phyloP scores from a whole-genome alignment of 2,888 invertebrate genomes.

The Cheilosia variabilis region DNA sequence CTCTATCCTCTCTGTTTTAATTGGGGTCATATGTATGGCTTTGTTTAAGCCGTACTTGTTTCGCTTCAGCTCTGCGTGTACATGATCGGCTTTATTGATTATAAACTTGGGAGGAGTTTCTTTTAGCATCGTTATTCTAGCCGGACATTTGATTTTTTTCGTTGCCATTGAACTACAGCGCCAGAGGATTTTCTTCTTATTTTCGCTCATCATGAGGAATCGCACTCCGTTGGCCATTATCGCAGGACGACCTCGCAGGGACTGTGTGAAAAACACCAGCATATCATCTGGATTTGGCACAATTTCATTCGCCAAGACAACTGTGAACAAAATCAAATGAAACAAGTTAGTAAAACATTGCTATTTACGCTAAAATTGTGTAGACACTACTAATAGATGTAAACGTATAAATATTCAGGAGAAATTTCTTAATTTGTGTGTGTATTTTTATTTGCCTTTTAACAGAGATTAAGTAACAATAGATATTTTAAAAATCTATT shows the following conservation, averaged over 20 bases:
- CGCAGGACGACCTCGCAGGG: conserved; percentile 83
- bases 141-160: conserved; percentile 83
- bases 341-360: conserved; percentile 49
- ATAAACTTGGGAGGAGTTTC: conserved; percentile 83
- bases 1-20: conserved; percentile 78
- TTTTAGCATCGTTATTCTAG: conserved; percentile 83
- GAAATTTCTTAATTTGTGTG: conserved; percentile 28
- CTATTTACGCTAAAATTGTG: not conserved
- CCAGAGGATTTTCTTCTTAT: conserved; percentile 83
- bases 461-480: conserved; percentile 43
- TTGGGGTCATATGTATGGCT: conserved; percentile 75
- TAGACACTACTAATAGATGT: not conserved
- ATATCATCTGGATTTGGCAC: conserved; percentile 82
- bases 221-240: conserved; percentile 84
- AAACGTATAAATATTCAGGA: conserved; percentile 14
- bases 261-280: conserved; percentile 83
- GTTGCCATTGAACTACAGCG: conserved; percentile 84
- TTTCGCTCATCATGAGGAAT: conserved; percentile 84
- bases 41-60: conserved; percentile 82
- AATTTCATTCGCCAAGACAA: conserved; percentile 81
- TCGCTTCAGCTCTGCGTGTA: conserved; percentile 83
- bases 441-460: conserved; percentile 25
- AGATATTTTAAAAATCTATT: conserved; percentile 35
- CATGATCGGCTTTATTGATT: conserved; percentile 82
- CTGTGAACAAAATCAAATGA: conserved; percentile 76